Evolutionary conservation across 2,797 vertebrate genomes (phyloP).

Genomic region (Anisognathus igniventris): DNA sequence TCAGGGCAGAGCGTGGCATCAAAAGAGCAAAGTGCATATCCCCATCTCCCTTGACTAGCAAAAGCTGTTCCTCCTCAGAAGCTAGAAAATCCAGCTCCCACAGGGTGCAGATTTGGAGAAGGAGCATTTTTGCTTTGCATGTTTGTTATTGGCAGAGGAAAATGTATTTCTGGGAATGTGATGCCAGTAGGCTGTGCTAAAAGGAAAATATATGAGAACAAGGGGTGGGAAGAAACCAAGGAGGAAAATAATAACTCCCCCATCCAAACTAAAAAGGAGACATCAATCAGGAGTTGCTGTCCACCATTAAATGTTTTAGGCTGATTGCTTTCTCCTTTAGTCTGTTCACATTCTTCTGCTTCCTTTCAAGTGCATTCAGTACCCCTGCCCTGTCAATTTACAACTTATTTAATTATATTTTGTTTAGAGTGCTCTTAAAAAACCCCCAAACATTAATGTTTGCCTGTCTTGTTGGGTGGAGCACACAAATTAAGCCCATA

Average conservation of each 20-base stretch:
- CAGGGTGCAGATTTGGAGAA: background rate
- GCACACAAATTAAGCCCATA: background rate
- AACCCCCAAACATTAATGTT: accelerated
- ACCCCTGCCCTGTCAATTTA: background rate
- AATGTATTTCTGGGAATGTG: background rate
- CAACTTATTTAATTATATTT: background rate
- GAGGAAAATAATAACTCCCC: background rate
- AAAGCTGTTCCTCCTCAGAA: background rate
- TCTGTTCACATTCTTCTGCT: background rate
- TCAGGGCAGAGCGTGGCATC: background rate
- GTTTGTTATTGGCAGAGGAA: background rate
- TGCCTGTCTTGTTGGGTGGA: background rate
- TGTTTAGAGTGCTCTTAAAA: background rate
- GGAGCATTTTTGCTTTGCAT: background rate
- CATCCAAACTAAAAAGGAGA: background rate
- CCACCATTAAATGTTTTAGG: background rate
- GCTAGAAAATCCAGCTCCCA: background rate
- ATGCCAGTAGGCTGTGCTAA: background rate
- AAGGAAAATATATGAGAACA: background rate
- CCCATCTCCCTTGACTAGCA: background rate
- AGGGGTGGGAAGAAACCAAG: background rate
- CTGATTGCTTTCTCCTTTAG: background rate
- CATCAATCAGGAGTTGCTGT: background rate
- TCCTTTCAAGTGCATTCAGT: background rate
- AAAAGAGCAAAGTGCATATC: background rate